A percentile compares a stretch with the other conserved stretches of the same genome.
Evolutionary conservation across 2,113 vertebrate genomes (phyloP).

Genomic region (Anarrhichthys ocellatus): DNA sequence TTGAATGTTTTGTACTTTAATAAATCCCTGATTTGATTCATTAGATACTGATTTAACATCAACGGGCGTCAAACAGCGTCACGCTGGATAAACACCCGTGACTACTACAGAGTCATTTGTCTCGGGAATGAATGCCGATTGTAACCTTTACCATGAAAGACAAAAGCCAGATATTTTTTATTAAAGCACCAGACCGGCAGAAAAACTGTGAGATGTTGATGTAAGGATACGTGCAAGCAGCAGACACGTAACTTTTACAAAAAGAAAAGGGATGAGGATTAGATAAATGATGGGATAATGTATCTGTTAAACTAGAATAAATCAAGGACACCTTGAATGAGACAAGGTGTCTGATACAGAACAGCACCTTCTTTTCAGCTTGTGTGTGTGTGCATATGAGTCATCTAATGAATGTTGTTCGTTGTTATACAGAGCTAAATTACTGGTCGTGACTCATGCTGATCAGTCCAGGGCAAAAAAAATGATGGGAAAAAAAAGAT

Average conservation of each 20-base stretch:
- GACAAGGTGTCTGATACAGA: not conserved
- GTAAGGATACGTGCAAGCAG: not conserved
- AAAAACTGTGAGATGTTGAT: not conserved
- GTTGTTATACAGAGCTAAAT: constrained; percentile 25
- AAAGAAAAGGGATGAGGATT: not conserved
- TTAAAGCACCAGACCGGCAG: not conserved
- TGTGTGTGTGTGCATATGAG: constrained; percentile 13
- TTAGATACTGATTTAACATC: too few species aligned
- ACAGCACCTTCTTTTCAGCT: not conserved
- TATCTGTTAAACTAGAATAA: not conserved
- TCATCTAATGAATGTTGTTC: constrained; percentile 39
- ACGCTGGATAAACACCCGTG: too few species aligned
- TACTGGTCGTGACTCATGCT: constrained; percentile 35
- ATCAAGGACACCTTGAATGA: not conserved
- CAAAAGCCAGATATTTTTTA: not conserved
- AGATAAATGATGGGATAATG: not conserved
- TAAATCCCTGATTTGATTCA: too few species aligned
- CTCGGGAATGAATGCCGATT: too few species aligned
- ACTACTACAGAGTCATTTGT: too few species aligned
- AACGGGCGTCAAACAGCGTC: too few species aligned
- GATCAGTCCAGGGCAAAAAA: constrained; percentile 1
- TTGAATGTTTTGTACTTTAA: too few species aligned
- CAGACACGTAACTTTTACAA: not conserved
- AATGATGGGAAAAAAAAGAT: not conserved
- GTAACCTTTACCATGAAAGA: not conserved